phyloP scores from a whole-genome alignment of 1,140 invertebrate species.

The Arctopsyche grandis region DNA sequence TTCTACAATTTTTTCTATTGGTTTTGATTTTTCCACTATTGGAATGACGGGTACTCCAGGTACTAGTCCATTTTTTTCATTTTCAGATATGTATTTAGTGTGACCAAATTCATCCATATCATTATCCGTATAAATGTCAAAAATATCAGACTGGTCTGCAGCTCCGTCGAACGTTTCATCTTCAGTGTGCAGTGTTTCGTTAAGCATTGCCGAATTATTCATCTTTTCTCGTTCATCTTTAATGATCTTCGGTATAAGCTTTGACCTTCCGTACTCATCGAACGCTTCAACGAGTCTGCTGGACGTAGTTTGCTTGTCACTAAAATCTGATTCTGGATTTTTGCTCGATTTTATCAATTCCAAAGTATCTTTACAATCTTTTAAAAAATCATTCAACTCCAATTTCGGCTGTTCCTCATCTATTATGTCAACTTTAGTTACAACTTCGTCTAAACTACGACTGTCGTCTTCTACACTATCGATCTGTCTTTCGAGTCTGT shows the following conservation, averaged over 20 bases:
- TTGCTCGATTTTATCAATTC: slow-evolving; percentile 41
- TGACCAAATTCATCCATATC: slow-evolving; percentile 63
- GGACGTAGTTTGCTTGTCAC: slow-evolving; percentile 7
- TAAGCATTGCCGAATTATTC: slow-evolving; percentile 60
- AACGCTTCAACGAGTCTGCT: slow-evolving; percentile 36
- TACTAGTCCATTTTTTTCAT: neutral
- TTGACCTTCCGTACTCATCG: slow-evolving; percentile 34
- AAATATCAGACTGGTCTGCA: slow-evolving; percentile 52
- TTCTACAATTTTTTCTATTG: neutral
- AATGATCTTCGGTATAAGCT: neutral
- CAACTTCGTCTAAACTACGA: neutral
- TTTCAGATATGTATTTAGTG: slow-evolving; percentile 56
- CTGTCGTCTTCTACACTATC: neutral
- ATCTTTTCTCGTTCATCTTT: slow-evolving; percentile 44
- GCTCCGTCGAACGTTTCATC: neutral
- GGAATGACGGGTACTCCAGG: neutral
- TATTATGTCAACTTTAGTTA: too few species aligned
- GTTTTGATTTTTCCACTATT: neutral
- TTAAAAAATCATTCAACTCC: slow-evolving; percentile 54
- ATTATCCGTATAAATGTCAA: slow-evolving; percentile 64
- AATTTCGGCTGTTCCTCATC: slow-evolving; percentile 20
- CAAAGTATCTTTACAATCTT: slow-evolving; percentile 47
- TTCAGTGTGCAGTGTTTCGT: slow-evolving; percentile 53
- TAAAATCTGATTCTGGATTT: slow-evolving; percentile 12
- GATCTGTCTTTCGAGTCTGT: neutral